Conservation (phyloP, 1,140 invertebrate species). For the Brachionus plicatilis region DNA sequence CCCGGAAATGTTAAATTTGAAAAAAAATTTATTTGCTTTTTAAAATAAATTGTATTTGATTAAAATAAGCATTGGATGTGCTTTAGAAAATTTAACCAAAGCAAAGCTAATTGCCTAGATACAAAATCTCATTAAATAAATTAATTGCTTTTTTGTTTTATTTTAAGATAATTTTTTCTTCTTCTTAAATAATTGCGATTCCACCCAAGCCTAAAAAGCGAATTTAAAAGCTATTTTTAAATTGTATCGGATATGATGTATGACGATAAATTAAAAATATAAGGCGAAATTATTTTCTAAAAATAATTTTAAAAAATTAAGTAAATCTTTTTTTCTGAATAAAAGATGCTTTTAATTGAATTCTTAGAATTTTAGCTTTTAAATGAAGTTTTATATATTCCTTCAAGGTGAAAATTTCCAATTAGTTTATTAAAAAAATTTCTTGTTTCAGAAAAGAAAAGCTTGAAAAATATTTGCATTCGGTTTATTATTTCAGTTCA, state of each 20-base stretch:
- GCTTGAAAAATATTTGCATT: not conserved
- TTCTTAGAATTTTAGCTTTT: not conserved
- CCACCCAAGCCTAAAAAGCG: not conserved
- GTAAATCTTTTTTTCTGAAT: not conserved
- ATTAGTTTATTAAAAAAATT: not conserved
- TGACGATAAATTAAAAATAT: not conserved
- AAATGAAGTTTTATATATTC: not conserved
- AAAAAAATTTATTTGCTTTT: not conserved
- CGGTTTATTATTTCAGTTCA: not conserved
- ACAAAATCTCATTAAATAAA: not conserved
- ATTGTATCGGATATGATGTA: not conserved
- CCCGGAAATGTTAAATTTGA: not conserved
- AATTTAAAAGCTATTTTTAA: not conserved
- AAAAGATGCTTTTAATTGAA: not conserved
- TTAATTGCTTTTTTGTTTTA: not conserved
- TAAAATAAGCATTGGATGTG: not conserved
- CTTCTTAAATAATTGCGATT: not conserved
- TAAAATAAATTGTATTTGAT: not conserved
- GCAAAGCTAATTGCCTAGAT: not conserved
- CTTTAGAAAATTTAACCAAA: not conserved
- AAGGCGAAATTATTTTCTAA: not conserved
- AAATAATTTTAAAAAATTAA: not conserved
- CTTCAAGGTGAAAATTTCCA: not conserved
- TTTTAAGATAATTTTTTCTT: not conserved
- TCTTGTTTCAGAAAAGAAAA: not conserved